Evolutionary conservation across 2,797 vertebrate species (phyloP).

Genomic region (Poliocrania exsul): DNA sequence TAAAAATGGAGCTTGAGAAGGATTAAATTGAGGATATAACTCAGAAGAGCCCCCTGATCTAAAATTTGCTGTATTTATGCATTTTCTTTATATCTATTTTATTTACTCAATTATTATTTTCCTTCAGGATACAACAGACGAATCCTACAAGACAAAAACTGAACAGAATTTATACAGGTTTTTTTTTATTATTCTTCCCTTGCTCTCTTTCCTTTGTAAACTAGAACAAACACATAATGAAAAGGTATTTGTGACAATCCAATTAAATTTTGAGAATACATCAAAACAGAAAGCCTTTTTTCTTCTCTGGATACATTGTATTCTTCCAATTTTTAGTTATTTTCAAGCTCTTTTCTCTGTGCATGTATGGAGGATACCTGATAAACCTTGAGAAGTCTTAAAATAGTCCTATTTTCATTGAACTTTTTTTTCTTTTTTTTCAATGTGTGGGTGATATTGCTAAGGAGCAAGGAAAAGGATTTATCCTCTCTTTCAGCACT

Average conservation of each 20-base stretch:
- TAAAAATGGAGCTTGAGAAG: neutral
- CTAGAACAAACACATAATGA: neutral
- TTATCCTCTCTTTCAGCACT: neutral
- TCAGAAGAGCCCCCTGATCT: neutral
- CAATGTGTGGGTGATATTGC: neutral
- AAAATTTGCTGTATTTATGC: neutral
- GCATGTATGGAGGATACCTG: fast-evolving
- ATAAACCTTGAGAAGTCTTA: neutral
- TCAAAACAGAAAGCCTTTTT: neutral
- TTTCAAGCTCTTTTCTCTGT: neutral
- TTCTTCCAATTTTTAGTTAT: neutral
- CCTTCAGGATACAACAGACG: neutral
- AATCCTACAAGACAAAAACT: neutral
- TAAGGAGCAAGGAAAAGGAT: neutral
- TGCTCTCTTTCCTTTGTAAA: neutral
- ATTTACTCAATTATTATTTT: neutral
- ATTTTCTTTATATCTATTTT: neutral
- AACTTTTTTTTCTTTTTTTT: neutral
- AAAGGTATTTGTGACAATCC: neutral
- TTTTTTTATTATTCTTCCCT: neutral
- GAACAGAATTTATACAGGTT: neutral
- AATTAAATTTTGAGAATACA: neutral
- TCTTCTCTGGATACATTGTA: neutral
- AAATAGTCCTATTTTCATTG: neutral
- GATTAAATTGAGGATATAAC: neutral